These are phyloP conservation scores for Ageneiosus marmoratus DNA, from an alignment of 2,113 vertebrate species.

Conservation along the genomic window DNA sequence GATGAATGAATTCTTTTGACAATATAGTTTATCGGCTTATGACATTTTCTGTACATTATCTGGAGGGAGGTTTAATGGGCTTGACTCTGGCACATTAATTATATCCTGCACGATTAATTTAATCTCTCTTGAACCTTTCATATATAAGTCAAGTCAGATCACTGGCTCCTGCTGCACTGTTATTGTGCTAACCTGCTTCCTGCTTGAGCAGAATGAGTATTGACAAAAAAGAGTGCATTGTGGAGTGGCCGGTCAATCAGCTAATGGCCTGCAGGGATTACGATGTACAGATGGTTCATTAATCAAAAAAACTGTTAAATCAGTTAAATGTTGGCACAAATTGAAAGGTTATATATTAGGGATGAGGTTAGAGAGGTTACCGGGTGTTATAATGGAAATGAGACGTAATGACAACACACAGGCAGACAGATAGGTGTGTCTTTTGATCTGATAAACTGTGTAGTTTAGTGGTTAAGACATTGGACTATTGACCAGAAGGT, in stretches of 20 bases:
- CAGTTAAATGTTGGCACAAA: not conserved
- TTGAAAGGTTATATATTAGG: not conserved
- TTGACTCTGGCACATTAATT: not conserved
- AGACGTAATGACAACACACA: not conserved
- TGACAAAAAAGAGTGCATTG: conserved; percentile 48
- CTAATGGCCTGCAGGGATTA: conserved; percentile 55
- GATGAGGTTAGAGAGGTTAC: not conserved
- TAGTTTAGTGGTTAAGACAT: no score
- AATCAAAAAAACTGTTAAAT: conserved; percentile 54
- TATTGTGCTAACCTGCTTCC: not conserved
- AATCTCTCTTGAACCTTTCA: not conserved
- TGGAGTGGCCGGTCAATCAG: conserved; percentile 54
- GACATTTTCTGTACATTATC: not conserved
- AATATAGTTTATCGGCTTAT: no score
- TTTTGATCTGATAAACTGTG: not conserved
- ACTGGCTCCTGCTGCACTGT: not conserved
- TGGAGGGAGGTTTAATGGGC: not conserved
- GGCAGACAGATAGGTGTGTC: not conserved
- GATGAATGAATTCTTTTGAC: no score
- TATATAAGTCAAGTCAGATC: not conserved
- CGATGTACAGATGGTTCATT: conserved; percentile 50
- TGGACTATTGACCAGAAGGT: no score
- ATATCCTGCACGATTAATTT: not conserved
- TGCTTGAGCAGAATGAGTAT: not conserved
- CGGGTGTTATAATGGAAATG: not conserved